Conservation (phyloP, 2,113 vertebrate genomes). For the Pedetes capensis region DNA sequence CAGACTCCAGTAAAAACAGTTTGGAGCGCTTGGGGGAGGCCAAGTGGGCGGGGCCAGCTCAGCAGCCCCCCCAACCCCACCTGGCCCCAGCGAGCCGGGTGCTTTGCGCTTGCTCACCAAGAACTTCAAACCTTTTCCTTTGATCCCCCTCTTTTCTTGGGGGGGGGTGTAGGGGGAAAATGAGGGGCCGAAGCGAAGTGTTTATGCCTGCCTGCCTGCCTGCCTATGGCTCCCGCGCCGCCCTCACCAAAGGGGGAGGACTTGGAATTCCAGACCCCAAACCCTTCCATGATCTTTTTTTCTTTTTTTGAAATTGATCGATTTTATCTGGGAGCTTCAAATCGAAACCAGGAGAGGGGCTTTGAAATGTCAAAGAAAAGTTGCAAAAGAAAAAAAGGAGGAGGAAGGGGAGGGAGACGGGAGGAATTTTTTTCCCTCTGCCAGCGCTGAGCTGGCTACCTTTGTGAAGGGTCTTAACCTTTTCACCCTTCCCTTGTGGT, state of each 20-base stretch:
- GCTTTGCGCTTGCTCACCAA: rapidly evolving
- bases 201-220: not conserved
- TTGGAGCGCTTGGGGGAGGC: not conserved
- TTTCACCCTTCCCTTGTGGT: not conserved
- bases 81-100: not conserved
- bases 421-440: not conserved
- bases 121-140: not conserved
- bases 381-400: constrained; percentile 46
- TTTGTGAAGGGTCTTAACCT: not conserved
- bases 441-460: not conserved
- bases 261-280: constrained; percentile 11
- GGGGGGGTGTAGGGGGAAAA: rapidly evolving
- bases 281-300: not conserved
- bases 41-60: not conserved
- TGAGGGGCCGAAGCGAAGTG: not conserved
- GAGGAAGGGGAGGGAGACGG: not conserved
- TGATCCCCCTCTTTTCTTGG: not conserved
- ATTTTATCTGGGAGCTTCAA: constrained; percentile 71
- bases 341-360: constrained; percentile 72
- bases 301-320: constrained; percentile 59
- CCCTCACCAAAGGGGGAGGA: not conserved
- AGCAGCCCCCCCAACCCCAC: not conserved
- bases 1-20: constrained; percentile 20
- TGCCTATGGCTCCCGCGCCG: not conserved
- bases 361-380: constrained; percentile 70